Evolutionary conservation across 2,113 vertebrate genomes (phyloP), one percentile per base, ranked within the genome.

Genomic region (Sus scrofa): DNA sequence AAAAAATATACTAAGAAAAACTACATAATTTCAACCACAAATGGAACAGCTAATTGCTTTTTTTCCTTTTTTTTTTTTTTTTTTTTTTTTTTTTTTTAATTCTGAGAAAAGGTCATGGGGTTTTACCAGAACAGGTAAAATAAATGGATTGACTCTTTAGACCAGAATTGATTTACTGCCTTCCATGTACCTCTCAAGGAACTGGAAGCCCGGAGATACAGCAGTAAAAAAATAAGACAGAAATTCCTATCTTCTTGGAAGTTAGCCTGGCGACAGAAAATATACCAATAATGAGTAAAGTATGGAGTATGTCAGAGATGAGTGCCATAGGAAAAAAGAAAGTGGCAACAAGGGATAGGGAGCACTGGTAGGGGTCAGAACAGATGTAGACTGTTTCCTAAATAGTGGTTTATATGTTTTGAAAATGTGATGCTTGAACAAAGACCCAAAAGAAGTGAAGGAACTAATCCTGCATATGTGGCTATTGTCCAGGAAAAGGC

Each of bases 401-500:
- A 18, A 52, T 37, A 50, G 27, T 54, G 3, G 1, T 27, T 63
- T 71, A 74, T 3, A 22, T 18, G 54, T 73, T 73, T n/a, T 89
- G 26, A 79, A 20, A 30, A 54, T 4, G 7, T 24, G 2, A 73
- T 10, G n/a, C 5, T 24, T 85, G 22, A 67, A 1, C 7, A 20
- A 95, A 62, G 16, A 50, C 19, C 60, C 44, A 85, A 44, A 87
- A 27, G 26, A 54, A 44, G 1, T 68, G 67, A 54, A 30, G 3
- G n/a, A 24, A 14, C 1, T 6, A 86, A 75, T 19, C 1, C 19
- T 37, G 2, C 2, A 0, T 30, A 12, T 9, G 15, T 22, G 6
- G 1, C n/a, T 39, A 1, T 85, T 85, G 22, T 34, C 30, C 12
- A 50, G 12, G 5, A 34, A 65, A 30, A 81, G 10, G 4, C 19